phyloP scores from a whole-genome alignment of 2,888 invertebrate genomes.

The Hermaeophaga mercurialis region DNA sequence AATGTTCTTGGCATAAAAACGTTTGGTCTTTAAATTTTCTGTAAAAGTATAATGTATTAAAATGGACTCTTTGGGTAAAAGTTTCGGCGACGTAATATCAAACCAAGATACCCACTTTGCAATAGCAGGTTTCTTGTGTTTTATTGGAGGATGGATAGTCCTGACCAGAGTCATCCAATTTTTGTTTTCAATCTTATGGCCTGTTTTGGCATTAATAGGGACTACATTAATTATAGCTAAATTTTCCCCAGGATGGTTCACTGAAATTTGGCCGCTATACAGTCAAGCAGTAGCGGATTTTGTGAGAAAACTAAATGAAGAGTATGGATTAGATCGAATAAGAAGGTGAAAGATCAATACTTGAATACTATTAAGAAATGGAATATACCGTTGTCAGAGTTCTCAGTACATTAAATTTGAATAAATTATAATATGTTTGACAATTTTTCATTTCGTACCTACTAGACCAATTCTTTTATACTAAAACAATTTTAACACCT shows the following conservation, averaged over 20 bases:
- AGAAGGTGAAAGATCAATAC: slow-evolving; percentile 2
- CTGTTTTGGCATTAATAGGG: slow-evolving; percentile 34
- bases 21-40: neutral
- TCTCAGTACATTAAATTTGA: too few relatives aligned
- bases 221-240: neutral
- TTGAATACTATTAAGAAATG: neutral
- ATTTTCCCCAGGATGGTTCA: slow-evolving; percentile 32
- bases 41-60: neutral
- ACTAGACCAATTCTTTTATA: too few relatives aligned
- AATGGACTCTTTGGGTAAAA: slow-evolving; percentile 22
- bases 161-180: slow-evolving; percentile 39
- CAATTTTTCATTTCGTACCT: too few relatives aligned
- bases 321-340: neutral
- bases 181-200: slow-evolving; percentile 41
- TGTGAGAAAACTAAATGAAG: slow-evolving; percentile 5
- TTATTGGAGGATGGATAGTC: slow-evolving; percentile 40
- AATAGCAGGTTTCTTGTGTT: slow-evolving; percentile 37
- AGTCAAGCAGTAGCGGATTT: neutral
- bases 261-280: slow-evolving; percentile 32
- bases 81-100: slow-evolving; percentile 13
- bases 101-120: slow-evolving; percentile 37
- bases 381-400: neutral
- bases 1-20: too few relatives aligned
- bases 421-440: too few relatives aligned
- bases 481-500: too few relatives aligned